phyloP scores from a whole-genome alignment of 2,888 invertebrate species.

The Phymatocera aterrima region DNA sequence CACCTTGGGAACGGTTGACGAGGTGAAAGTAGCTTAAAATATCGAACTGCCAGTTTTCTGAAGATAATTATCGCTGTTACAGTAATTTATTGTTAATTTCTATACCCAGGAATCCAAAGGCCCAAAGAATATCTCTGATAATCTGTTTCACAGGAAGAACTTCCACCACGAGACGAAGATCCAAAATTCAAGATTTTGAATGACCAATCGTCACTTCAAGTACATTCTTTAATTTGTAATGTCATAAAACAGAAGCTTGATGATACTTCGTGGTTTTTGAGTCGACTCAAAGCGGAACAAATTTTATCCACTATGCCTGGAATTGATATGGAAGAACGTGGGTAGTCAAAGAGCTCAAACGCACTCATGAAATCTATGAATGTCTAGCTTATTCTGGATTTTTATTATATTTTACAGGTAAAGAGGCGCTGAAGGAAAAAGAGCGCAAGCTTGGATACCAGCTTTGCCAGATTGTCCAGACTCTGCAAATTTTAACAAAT shows the following conservation, averaged over 20 bases:
- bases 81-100: neutral
- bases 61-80: conserved; percentile 6
- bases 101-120: too few relatives aligned
- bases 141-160: conserved; percentile 60
- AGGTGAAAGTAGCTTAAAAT: conserved; percentile 66
- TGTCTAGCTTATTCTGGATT: conserved; percentile 53
- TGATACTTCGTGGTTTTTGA: conserved; percentile 65
- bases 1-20: conserved; percentile 73
- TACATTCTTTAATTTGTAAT: conserved; percentile 71
- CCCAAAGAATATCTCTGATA: too few relatives aligned
- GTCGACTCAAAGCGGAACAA: conserved; percentile 67
- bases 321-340: conserved; percentile 59
- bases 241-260: conserved; percentile 70
- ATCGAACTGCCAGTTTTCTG: neutral
- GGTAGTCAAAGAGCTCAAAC: conserved; percentile 36
- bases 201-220: conserved; percentile 67
- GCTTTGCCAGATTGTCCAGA: conserved; percentile 76
- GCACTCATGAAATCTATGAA: too few relatives aligned
- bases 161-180: conserved; percentile 51
- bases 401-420: conserved; percentile 67
- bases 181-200: conserved; percentile 71
- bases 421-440: conserved; percentile 75
- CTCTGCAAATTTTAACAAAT: conserved; percentile 76
- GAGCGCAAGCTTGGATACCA: conserved; percentile 80
- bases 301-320: conserved; percentile 55